Conservation (phyloP, 2,113 vertebrate genomes). For the Thomomys bottae region DNA sequence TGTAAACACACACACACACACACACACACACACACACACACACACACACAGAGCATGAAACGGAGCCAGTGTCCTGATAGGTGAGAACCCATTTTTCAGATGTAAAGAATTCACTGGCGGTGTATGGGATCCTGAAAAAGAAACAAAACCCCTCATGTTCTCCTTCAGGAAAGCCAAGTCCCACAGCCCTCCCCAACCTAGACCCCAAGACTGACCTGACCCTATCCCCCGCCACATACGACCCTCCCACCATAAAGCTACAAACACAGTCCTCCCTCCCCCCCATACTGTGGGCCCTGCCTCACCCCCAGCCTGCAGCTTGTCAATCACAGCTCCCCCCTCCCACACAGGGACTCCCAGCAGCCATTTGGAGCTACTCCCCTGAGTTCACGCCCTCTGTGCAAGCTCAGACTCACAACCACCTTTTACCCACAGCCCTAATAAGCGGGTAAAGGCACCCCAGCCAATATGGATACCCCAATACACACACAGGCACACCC, state of each 20-base stretch:
- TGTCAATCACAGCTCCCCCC: not conserved
- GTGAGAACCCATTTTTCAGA: not conserved
- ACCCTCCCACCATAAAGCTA: too few species aligned
- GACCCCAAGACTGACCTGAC: too few species aligned
- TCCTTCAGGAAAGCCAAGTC: not conserved
- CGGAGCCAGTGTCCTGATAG: not conserved
- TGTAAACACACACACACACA: too few species aligned
- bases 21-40: too few species aligned
- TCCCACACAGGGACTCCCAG: not conserved
- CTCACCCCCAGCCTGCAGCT: not conserved
- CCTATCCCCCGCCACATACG: not conserved
- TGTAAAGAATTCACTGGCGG: not conserved
- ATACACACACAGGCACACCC: not conserved
- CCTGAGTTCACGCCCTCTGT: too few species aligned
- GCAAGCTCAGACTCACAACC: not conserved
- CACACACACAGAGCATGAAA: too few species aligned
- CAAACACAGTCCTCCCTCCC: not conserved
- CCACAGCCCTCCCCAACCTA: too few species aligned
- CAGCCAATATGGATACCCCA: not conserved
- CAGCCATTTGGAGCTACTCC: not conserved
- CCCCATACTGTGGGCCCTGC: too few species aligned
- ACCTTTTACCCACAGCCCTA: too few species aligned
- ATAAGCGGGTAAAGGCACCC: not conserved
- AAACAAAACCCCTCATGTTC: too few species aligned
- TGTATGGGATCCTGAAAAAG: too few species aligned